These are phyloP conservation scores for Labroides dimidiatus DNA, from an alignment of 2,797 vertebrate species.

Conservation along the genomic window DNA sequence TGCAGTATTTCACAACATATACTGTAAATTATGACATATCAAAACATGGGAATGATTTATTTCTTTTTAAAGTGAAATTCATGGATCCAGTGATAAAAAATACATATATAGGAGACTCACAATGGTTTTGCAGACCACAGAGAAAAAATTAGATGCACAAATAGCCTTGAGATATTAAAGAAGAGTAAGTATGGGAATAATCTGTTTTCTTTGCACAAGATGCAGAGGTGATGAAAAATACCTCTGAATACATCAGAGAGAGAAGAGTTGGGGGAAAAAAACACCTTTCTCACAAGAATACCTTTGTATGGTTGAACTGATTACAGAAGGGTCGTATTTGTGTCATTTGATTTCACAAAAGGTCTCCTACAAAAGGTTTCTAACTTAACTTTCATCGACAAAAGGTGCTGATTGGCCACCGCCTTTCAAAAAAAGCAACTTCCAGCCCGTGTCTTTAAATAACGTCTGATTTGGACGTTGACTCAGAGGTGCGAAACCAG, in stretches of 20 bases:
- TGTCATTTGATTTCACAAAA: not conserved
- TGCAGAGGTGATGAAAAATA: constrained; percentile 1
- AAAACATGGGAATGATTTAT: not conserved
- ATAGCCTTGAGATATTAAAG: not conserved
- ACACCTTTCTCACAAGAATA: not conserved
- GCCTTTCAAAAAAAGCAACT: not conserved
- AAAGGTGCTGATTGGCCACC: constrained; percentile 3
- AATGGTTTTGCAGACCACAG: not conserved
- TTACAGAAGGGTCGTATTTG: not conserved
- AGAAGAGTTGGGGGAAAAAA: not conserved
- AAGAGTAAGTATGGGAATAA: not conserved
- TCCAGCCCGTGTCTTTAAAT: not conserved
- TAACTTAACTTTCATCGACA: not conserved
- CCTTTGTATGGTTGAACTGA: not conserved
- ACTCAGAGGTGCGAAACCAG: constrained; percentile 1
- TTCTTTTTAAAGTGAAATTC: constrained; percentile 7
- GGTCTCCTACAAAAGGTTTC: not conserved
- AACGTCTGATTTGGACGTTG: not conserved
- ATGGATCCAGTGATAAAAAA: constrained; percentile 1
- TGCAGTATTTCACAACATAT: constrained; percentile 8
- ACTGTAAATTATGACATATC: constrained; percentile 11
- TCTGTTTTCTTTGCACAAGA: constrained; percentile 4
- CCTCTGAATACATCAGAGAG: constrained; percentile 8
- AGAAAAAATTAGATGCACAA: not conserved
- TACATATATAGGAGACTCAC: not conserved